Conservation (phyloP, 2,797 vertebrate genomes). For the Momotus momota region DNA sequence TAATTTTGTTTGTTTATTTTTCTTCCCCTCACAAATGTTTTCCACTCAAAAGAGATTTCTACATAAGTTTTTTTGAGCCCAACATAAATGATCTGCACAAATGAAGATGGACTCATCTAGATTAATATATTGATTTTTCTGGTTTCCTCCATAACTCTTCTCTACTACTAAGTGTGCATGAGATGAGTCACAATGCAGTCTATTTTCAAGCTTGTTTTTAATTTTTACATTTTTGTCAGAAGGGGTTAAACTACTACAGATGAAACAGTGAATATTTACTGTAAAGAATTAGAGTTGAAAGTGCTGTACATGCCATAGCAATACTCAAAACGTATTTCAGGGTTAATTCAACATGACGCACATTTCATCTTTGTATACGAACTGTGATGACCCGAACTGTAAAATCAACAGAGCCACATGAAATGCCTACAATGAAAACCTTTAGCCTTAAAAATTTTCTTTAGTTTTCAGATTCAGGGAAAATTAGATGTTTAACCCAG, state of each 20-base stretch:
- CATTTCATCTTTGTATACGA: background rate
- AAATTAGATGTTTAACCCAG: background rate
- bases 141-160: background rate
- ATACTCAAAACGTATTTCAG: background rate
- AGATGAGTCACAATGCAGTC: background rate
- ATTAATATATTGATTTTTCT: background rate
- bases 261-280: background rate
- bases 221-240: background rate
- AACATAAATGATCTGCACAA: background rate
- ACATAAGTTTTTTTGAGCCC: background rate
- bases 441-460: background rate
- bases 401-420: background rate
- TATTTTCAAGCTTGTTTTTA: background rate
- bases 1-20: background rate
- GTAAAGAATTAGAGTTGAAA: background rate
- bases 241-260: background rate
- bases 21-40: rapidly evolving
- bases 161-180: background rate
- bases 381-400: background rate
- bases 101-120: background rate
- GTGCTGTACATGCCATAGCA: background rate
- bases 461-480: background rate
- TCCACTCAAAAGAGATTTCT: background rate
- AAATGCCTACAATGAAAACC: background rate
- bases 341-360: background rate